Base-by-base conservation (phyloP, 2,113 vertebrate species). In the Etheostoma spectabile region DNA sequence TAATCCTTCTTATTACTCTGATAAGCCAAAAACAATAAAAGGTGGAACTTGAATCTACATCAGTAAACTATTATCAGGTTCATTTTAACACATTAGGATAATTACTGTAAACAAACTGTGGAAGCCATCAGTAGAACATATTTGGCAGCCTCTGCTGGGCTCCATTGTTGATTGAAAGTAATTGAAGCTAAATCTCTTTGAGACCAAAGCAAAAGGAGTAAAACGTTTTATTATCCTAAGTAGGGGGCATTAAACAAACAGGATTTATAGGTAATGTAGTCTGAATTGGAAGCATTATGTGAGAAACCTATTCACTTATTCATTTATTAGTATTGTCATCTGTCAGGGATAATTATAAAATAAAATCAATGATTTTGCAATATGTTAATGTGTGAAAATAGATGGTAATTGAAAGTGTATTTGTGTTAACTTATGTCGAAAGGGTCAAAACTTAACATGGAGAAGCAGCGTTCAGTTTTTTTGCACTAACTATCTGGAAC, bases 21-120 rank as follows among this genome's bases (percentile, higher is more conserved):
- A 68, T 75, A 70, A 52, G 81, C 56, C 69, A 76, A 46, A 77
- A 21, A 51, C 24, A 65, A 65, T 68, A 68, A 66, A 81, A 65
- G 52, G 5, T 4, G 57, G 45, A 3, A 10, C 73, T 51, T 77
- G 67, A 87, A 70, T 87, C 67, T 61, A 33, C 30, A 83, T 4
- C 48, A 55, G 33, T 49, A 33, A 82, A 75, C 51, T 65, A 80
- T 76, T 71, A 81, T 35, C 21, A 61, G 33, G 10, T 35, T 78
- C 38, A 46, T 64, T 52, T 24, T 7, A 15, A 18, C 66, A 69
- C 78, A 79, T 86, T 79, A 62, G 70, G 62, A 30, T 84, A 89
- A 87, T 85, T 68, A 79, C 46, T 76, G 71, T 73, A 74, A 76
- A 74, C 66, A 76, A 73, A 69, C 72, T 49, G 63, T 27, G 45